These are phyloP conservation scores for Scrobipalpa atriplicella DNA, from an alignment of 2,888 invertebrate genomes.

Conservation along the genomic window DNA sequence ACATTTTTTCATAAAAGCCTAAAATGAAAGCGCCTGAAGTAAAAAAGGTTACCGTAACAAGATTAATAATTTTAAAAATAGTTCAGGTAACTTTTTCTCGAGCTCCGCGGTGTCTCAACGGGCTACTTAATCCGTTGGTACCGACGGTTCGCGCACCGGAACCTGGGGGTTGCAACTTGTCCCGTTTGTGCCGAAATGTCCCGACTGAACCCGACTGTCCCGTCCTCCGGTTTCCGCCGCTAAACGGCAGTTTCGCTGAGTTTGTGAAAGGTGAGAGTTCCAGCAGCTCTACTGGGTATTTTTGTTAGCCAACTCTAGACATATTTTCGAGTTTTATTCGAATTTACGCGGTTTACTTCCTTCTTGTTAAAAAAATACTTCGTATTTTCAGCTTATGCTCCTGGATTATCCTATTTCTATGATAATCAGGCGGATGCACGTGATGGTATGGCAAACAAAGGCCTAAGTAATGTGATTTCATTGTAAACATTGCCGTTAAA, in stretches of 20 bases:
- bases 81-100: too few relatives aligned
- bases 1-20: too few relatives aligned
- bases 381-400: background rate
- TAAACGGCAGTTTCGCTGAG: conserved; percentile 56
- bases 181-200: conserved; percentile 46
- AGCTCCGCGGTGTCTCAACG: background rate
- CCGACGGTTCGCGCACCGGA: conserved; percentile 28
- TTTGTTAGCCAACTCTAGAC: conserved; percentile 30
- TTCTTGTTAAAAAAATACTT: background rate
- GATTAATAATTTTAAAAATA: too few relatives aligned
- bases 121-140: background rate
- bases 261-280: conserved; percentile 43
- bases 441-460: too few relatives aligned
- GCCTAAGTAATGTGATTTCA: too few relatives aligned
- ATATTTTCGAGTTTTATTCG: conserved; percentile 16
- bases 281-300: conserved; percentile 29
- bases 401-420: too few relatives aligned
- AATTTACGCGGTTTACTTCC: conserved; percentile 11
- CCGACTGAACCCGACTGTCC: conserved; percentile 39
- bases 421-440: too few relatives aligned
- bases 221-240: conserved; percentile 53
- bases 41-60: too few relatives aligned
- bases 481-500: too few relatives aligned
- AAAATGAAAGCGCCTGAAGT: too few relatives aligned
- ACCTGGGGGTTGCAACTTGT: conserved; percentile 42